Percentiles rank a stretch among this genome's conserved stretches.
phyloP scores from a whole-genome alignment of 2,113 vertebrate species.

The Eonycteris spelaea region DNA sequence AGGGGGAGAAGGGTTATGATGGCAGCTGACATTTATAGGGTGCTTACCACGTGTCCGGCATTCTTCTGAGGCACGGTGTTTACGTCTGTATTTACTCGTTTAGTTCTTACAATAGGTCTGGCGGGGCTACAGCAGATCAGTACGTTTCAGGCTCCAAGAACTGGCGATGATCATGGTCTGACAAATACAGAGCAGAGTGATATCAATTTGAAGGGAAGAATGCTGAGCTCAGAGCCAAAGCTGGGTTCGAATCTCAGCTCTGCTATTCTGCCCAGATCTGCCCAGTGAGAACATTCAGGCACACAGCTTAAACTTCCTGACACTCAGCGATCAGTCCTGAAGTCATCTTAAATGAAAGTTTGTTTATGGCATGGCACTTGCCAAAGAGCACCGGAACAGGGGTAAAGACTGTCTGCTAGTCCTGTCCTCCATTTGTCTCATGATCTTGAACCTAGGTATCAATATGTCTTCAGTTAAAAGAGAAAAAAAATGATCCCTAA shows the following conservation, averaged over 20 bases:
- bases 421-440: background rate
- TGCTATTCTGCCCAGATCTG: background rate
- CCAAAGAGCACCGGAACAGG: background rate
- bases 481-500: background rate
- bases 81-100: background rate
- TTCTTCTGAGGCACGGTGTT: background rate
- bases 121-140: background rate
- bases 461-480: background rate
- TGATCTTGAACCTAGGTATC: background rate
- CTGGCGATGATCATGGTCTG: background rate
- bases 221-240: background rate
- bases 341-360: background rate
- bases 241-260: background rate
- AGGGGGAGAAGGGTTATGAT: background rate
- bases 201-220: background rate
- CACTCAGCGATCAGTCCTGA: background rate
- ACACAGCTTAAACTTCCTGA: background rate
- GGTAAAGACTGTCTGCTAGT: background rate
- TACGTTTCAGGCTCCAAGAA: background rate
- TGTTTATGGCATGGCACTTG: background rate
- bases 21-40: background rate
- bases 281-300: background rate
- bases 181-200: background rate
- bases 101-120: background rate
- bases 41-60: background rate